Percentiles rank a stretch among this genome's conserved stretches.
phyloP scores from a whole-genome alignment of 1,140 invertebrate genomes.

The Phthorimaea operculella region DNA sequence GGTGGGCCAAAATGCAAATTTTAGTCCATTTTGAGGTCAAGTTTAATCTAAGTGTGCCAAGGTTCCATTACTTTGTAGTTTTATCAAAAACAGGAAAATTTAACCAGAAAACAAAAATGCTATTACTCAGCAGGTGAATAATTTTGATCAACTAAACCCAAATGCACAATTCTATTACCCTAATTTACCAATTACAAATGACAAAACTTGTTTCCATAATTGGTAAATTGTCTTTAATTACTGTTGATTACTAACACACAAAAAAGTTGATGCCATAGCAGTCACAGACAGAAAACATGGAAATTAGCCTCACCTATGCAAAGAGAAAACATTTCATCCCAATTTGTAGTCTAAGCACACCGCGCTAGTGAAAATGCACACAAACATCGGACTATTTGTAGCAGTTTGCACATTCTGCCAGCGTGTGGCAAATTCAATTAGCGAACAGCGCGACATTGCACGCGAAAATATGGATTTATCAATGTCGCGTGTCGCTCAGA shows the following conservation, averaged over 20 bases:
- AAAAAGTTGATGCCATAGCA: not conserved
- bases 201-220: not conserved
- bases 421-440: slow-evolving; percentile 11
- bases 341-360: slow-evolving; percentile 1
- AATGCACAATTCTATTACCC: not conserved
- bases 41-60: no score
- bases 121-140: no score
- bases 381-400: not conserved
- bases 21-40: no score
- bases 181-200: slow-evolving; percentile 3
- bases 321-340: not conserved
- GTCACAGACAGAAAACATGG: not conserved
- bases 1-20: no score
- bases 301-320: not conserved
- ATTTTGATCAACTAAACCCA: no score
- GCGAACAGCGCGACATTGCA: not conserved
- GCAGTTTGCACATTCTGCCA: not conserved
- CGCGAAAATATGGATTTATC: slow-evolving; percentile 7
- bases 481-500: slow-evolving; percentile 12
- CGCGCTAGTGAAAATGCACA: slow-evolving; percentile 11
- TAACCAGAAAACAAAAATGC: no score
- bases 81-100: no score
- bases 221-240: not conserved
- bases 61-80: no score
- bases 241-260: not conserved